These are phyloP conservation scores for Eutolmus rufibarbis DNA, from an alignment of 2,888 invertebrate genomes.

Conservation along the genomic window DNA sequence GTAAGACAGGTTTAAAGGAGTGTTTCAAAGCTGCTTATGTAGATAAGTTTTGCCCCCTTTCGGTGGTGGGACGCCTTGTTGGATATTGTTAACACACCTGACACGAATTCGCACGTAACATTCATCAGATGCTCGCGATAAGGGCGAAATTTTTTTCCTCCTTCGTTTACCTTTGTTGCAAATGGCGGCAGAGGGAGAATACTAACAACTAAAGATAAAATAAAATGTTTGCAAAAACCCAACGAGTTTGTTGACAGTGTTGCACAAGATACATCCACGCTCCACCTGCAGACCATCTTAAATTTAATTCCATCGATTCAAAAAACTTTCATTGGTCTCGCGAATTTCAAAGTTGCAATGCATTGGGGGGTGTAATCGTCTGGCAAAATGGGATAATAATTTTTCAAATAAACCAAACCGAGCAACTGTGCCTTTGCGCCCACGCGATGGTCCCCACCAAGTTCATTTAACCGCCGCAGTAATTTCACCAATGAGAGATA, in stretches of 20 bases:
- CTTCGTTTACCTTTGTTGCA: not conserved
- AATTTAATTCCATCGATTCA: not conserved
- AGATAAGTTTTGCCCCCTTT: slow-evolving; percentile 1
- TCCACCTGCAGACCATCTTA: not conserved
- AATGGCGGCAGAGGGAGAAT: not conserved
- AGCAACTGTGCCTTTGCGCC: not conserved
- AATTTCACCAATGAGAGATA: slow-evolving; percentile 9
- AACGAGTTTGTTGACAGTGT: not conserved
- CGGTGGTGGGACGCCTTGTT: not conserved
- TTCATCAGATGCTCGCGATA: slow-evolving; percentile 20
- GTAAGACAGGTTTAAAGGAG: slow-evolving; percentile 17
- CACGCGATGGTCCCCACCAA: not conserved
- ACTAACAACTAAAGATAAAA: not conserved
- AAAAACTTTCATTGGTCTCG: not conserved
- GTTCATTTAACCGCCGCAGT: slow-evolving; percentile 26
- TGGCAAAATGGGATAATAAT: not conserved
- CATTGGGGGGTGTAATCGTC: not conserved
- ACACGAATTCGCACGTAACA: slow-evolving; percentile 18
- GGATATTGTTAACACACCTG: slow-evolving; percentile 23
- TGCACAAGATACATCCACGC: not conserved
- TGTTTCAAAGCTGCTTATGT: slow-evolving; percentile 9
- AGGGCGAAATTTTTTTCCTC: not conserved
- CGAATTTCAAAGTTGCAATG: not conserved
- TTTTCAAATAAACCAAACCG: not conserved
- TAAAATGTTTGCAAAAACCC: not conserved